Conservation (phyloP, 2,113 vertebrate genomes). For the Phaethon lepturus region DNA sequence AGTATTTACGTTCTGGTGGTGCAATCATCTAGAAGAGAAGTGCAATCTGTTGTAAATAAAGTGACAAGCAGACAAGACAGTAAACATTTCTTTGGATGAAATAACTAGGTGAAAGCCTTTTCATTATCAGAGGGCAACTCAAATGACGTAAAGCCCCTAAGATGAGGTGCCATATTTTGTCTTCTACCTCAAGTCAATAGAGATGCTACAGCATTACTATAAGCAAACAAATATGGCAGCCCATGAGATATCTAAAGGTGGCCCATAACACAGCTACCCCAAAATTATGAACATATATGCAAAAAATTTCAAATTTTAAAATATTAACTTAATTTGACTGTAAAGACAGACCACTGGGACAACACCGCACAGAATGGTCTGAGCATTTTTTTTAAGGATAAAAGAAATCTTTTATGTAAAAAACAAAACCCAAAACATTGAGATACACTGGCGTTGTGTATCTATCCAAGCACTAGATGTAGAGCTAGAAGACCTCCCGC, state of each 20-base stretch:
- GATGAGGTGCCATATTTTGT: background rate
- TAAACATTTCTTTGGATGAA: background rate
- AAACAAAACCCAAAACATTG: background rate
- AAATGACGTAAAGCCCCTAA: background rate
- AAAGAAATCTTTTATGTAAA: background rate
- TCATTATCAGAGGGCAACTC: background rate
- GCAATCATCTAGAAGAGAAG: conserved; percentile 35
- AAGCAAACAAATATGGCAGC: background rate
- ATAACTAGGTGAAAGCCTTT: background rate
- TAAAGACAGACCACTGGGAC: background rate
- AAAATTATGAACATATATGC: background rate
- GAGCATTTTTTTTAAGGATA: background rate
- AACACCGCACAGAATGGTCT: background rate
- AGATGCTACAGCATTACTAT: background rate
- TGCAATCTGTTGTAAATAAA: background rate
- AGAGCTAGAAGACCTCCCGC: background rate
- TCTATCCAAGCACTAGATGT: background rate
- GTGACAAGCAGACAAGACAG: background rate
- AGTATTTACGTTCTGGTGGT: conserved; percentile 58
- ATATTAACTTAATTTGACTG: background rate
- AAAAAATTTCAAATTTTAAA: background rate
- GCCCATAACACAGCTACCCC: background rate
- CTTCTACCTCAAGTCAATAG: background rate
- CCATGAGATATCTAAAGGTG: background rate
- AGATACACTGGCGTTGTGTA: background rate